Conservation (phyloP, 2,797 vertebrate genomes). For the Falco naumanni region DNA sequence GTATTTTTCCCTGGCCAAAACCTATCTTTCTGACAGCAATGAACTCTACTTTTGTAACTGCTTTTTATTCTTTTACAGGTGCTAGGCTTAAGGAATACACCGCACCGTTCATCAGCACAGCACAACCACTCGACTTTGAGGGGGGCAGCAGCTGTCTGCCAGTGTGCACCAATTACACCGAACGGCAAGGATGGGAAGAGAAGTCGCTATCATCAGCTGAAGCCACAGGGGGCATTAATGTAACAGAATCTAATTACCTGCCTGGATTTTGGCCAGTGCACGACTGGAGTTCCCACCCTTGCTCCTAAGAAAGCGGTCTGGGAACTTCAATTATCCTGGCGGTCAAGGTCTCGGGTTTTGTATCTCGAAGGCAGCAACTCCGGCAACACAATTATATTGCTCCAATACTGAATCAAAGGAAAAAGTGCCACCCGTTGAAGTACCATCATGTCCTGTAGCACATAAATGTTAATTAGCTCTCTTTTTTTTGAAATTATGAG, state of each 20-base stretch:
- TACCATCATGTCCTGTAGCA: neutral
- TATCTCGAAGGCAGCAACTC: neutral
- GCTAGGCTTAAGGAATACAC: neutral
- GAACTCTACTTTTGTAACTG: neutral
- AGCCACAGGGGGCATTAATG: neutral
- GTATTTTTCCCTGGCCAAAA: neutral
- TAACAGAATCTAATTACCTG: slow-evolving; percentile 33
- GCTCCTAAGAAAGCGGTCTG: neutral
- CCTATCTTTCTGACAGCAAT: neutral
- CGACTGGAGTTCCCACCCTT: neutral
- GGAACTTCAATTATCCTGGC: neutral
- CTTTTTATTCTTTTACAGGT: neutral
- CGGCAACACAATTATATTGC: neutral
- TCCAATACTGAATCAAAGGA: neutral
- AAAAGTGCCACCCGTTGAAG: neutral
- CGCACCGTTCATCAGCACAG: neutral
- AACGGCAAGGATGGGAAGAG: neutral
- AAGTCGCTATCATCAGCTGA: neutral
- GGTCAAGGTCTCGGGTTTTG: slow-evolving; percentile 7
- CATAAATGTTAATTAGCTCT: slow-evolving; percentile 22
- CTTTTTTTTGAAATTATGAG: slow-evolving; percentile 44
- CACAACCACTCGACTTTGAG: neutral
- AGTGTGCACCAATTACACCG: neutral
- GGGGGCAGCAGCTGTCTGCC: neutral
- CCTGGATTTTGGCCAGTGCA: slow-evolving; percentile 12